phyloP scores from a whole-genome alignment of 1,140 invertebrate genomes.

The Drosophila sechellia region DNA sequence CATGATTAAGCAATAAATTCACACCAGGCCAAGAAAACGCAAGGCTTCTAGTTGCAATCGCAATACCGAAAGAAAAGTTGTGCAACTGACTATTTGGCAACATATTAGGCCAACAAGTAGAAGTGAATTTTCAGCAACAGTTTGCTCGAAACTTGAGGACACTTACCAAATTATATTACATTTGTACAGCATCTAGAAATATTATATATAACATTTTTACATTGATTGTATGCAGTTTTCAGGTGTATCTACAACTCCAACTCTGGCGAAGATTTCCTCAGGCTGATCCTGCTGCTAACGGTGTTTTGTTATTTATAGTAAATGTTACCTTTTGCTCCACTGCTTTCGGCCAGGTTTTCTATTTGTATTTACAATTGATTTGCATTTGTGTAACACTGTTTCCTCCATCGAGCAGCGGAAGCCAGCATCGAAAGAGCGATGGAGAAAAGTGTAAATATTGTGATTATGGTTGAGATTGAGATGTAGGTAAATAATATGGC shows the following conservation, averaged over 20 bases:
- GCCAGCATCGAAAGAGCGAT: constrained; percentile 11
- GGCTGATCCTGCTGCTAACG: constrained; percentile 43
- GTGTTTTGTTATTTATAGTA: constrained; percentile 28
- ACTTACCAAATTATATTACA: neutral
- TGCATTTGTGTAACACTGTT: constrained; percentile 42
- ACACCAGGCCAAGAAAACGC: constrained; percentile 47
- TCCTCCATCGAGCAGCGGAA: constrained; percentile 54
- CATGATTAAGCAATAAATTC: constrained; percentile 80
- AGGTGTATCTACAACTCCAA: constrained; percentile 7
- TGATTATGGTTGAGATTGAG: constrained; percentile 22
- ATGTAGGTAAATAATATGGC: constrained; percentile 32
- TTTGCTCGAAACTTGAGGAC: neutral
- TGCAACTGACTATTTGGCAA: neutral
- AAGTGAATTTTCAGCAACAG: too few species aligned
- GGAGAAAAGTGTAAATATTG: constrained; percentile 33
- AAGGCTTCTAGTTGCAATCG: constrained; percentile 3
- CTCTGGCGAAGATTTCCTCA: constrained; percentile 16
- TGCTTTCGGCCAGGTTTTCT: constrained; percentile 33
- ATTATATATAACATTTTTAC: neutral
- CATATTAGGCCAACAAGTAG: neutral
- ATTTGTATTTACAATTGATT: constrained; percentile 61
- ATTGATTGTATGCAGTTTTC: neutral
- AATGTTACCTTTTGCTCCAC: constrained; percentile 17
- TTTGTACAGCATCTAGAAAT: neutral
- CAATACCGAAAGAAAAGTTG: neutral